phyloP scores from a whole-genome alignment of 2,797 vertebrate species.

The Tachyglossus aculeatus region DNA sequence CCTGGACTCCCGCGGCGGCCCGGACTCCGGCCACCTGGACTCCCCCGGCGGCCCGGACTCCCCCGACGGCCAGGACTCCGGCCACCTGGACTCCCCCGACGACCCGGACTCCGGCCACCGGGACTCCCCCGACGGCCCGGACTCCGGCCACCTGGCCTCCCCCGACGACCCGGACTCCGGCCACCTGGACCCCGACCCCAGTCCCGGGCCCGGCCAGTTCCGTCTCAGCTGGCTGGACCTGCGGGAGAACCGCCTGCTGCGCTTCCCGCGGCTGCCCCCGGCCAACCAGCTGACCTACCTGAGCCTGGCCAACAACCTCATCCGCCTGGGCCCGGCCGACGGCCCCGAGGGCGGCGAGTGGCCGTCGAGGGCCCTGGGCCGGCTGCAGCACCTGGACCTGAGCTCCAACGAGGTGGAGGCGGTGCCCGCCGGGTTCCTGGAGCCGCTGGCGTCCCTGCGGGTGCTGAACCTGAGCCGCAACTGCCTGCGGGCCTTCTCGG shows the following conservation, averaged over 20 bases:
- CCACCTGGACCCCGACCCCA: background rate
- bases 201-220: conserved; percentile 61
- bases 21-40: conserved; percentile 83
- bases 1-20: conserved; percentile 93
- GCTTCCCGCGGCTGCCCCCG: conserved; percentile 83
- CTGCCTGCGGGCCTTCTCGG: conserved; percentile 80
- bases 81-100: conserved; percentile 79
- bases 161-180: no score
- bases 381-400: conserved; percentile 85
- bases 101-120: conserved; percentile 60
- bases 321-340: conserved; percentile 45
- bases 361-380: conserved; percentile 52
- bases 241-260: conserved; percentile 87
- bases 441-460: conserved; percentile 77
- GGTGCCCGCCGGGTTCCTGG: conserved; percentile 80
- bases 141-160: no score
- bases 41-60: conserved; percentile 82
- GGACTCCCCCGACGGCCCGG: conserved; percentile 38
- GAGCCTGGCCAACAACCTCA: conserved; percentile 88
- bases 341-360: conserved; percentile 27
- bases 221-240: conserved; percentile 84
- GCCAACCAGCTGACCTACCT: conserved; percentile 81
- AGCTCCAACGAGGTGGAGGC: conserved; percentile 89
- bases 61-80: conserved; percentile 84
- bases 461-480: conserved; percentile 91